phyloP scores from a whole-genome alignment of 30 jellyfish, hydroid and myxozoan genomes.

The Chironex yamaguchii region DNA sequence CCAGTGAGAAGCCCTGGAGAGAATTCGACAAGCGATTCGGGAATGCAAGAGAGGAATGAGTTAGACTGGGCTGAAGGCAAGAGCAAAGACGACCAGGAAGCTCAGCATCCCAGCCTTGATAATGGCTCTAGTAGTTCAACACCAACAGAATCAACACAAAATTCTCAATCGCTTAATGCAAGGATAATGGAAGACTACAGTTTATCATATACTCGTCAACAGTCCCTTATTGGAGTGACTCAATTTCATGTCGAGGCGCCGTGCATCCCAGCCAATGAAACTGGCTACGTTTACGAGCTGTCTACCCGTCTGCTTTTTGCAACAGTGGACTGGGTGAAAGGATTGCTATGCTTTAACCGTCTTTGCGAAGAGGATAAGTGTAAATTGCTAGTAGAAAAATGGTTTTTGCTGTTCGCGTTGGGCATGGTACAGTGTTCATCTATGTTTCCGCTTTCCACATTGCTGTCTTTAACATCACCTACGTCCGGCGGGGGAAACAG shows the following conservation, averaged over 20 bases:
- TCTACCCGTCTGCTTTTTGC: conserved; percentile 93
- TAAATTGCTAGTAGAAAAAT: conserved; percentile 79
- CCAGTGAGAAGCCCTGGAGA: neutral
- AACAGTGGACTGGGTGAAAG: conserved; percentile 95
- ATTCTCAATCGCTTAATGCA: neutral
- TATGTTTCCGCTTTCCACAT: conserved; percentile 97
- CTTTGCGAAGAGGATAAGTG: conserved; percentile 84
- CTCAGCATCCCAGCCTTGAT: conserved; percentile 13
- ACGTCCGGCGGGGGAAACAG: conserved; percentile 68
- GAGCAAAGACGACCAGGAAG: neutral
- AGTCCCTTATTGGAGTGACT: conserved; percentile 36
- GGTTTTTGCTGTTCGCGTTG: conserved; percentile 90
- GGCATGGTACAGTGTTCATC: conserved; percentile 92
- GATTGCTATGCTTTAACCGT: conserved; percentile 78
- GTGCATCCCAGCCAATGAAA: conserved; percentile 83
- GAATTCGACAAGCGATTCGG: conserved; percentile 14
- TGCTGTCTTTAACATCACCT: conserved; percentile 68
- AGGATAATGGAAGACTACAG: conserved; percentile 35
- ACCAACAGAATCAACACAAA: conserved; percentile 53
- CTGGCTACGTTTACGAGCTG: conserved; percentile 93
- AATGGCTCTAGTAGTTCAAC: conserved; percentile 70
- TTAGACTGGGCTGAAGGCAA: conserved; percentile 45
- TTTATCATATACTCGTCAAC: conserved; percentile 37
- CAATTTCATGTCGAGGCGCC: conserved; percentile 91
- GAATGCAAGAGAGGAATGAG: conserved; percentile 8